These are phyloP conservation scores for Mesorhabditis spiculigera DNA, from an alignment of 2,888 invertebrate species.

Conservation along the genomic window DNA sequence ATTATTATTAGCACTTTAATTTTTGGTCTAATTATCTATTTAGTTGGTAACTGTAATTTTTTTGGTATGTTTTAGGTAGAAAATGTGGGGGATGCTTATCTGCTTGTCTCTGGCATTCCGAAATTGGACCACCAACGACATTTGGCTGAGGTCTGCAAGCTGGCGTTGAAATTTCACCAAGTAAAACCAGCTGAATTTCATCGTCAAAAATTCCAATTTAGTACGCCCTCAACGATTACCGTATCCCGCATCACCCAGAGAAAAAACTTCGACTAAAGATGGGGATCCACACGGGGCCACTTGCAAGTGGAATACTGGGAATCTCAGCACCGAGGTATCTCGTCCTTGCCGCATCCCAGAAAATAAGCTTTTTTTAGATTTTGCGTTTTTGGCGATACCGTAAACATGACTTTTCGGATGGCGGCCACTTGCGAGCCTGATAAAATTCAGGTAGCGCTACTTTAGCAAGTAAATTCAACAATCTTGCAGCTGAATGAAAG, in stretches of 20 bases:
- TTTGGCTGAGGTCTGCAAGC: conserved; percentile 27
- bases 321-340: conserved; percentile 33
- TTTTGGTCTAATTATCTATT: neutral
- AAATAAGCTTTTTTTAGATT: no score
- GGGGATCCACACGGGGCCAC: conserved; percentile 34
- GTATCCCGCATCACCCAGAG: conserved; percentile 27
- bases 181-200: conserved; percentile 19
- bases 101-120: conserved; percentile 39
- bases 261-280: conserved; percentile 27
- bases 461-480: neutral
- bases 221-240: conserved; percentile 25
- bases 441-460: conserved; percentile 27
- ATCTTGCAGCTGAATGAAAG: conserved; percentile 19
- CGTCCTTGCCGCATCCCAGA: no score
- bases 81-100: conserved; percentile 42
- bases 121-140: conserved; percentile 25
- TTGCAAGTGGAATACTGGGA: conserved; percentile 37
- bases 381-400: conserved; percentile 40
- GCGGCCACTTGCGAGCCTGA: conserved; percentile 26
- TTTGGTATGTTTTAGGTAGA: conserved; percentile 22
- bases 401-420: conserved; percentile 41
- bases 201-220: no score
- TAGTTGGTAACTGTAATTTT: neutral
- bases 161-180: conserved; percentile 27
- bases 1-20: no score